Percentiles rank a stretch among this genome's conserved stretches.
Evolutionary conservation across 2,888 invertebrate genomes (phyloP).

Genomic region (Scrobipalpa costella): DNA sequence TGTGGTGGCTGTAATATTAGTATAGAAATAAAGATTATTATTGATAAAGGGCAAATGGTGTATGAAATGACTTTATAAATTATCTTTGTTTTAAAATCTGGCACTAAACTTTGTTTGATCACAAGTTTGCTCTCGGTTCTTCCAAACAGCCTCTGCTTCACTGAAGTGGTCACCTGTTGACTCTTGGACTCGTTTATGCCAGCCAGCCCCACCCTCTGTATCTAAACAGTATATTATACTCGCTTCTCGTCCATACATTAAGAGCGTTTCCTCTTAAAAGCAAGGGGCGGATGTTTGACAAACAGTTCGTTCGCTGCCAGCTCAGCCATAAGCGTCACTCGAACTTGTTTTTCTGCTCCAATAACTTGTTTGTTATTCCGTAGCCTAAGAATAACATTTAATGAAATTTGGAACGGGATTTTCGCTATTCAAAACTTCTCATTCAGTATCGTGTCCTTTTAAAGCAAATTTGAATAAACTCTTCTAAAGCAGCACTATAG

Average conservation of each 20-base stretch:
- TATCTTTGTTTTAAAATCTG: background rate
- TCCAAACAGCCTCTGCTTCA: constrained; percentile 11
- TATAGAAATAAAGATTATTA: too few species aligned
- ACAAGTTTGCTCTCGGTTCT: constrained; percentile 12
- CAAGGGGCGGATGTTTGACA: constrained; percentile 4
- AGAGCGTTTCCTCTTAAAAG: constrained; percentile 9
- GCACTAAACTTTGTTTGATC: constrained; percentile 2
- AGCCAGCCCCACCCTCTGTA: background rate
- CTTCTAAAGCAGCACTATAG: constrained; percentile 2
- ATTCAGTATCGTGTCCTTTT: background rate
- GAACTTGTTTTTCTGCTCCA: background rate
- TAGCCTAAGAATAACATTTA: background rate
- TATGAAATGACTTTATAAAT: background rate
- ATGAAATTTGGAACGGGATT: background rate
- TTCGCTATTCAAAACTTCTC: background rate
- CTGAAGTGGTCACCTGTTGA: constrained; percentile 25
- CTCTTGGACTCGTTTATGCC: constrained; percentile 19
- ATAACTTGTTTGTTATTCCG: background rate
- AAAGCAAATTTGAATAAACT: background rate
- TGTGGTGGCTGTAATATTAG: too few species aligned
- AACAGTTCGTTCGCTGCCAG: background rate
- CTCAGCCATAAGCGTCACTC: background rate
- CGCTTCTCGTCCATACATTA: constrained; percentile 5
- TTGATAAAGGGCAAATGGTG: too few species aligned
- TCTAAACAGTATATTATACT: constrained; percentile 19